Evolutionary conservation across 2,888 invertebrate genomes (phyloP), one percentile per base, ranked within the genome.

Genomic region (Drosophila pegasa): DNA sequence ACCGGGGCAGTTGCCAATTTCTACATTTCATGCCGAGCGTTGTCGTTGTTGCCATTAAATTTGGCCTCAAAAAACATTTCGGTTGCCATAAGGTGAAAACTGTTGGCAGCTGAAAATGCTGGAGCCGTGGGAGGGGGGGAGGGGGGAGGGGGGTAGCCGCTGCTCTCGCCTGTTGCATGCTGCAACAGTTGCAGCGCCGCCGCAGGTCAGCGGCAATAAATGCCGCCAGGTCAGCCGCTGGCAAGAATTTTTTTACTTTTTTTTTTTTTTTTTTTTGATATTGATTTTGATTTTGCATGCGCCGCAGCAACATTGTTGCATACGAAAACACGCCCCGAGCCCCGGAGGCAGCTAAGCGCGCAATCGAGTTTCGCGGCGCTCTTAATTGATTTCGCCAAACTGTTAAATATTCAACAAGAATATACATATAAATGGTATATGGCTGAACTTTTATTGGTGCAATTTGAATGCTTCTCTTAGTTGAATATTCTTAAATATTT

Each of bases 61-160:
- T 87, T 82, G 82, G 82, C 82, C 82, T 82, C 88, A 82, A 87
- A 82, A 82, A 81, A 75, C 7, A 71, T 65, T 51, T 40, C 47
- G 56, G 55, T 47, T 37, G 75, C 71, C 71, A 63, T 62, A 64
- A 71, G 80, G 80, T 79, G 76, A 78, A 76, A 78, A 78, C 37
- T 40, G 59, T 52, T 52, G 43, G 77, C 65, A 71, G 64, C 60
- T 65, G 71, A 18, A 77, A 55, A 43, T 77, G 58, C 56, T 38
- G 66, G 55, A 65, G 55, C 58, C 61, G 43, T 54, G 45, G 31
- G 51, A 20, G 18, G 50, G 20, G 47, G 35, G n/a, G n/a, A n/a
- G n/a, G n/a, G 43, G 57, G 45, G 31, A 55, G 33, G 18, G 50
- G 20, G 47, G 35, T 18, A 59, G 31, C 43, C 31, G 37, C 16